Evolutionary conservation across 2,888 invertebrate genomes (phyloP).

Genomic region (Panzeria rudis): DNA sequence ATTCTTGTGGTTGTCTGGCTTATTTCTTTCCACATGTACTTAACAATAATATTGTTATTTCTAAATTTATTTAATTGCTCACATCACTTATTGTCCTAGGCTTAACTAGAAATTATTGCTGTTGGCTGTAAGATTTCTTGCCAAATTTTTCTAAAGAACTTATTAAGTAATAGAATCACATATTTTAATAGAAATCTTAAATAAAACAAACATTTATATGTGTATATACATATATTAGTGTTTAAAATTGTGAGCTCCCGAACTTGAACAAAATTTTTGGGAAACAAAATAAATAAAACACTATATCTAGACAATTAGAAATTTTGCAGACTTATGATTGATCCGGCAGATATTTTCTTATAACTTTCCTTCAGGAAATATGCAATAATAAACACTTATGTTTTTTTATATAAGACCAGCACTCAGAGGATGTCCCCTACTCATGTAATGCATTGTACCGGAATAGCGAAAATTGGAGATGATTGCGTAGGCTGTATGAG

Average conservation of each 20-base stretch:
- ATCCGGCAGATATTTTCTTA: too few relatives aligned
- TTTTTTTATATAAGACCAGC: too few relatives aligned
- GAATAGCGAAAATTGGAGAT: too few relatives aligned
- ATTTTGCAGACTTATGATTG: too few relatives aligned
- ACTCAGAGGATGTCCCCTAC: too few relatives aligned
- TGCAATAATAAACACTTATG: too few relatives aligned
- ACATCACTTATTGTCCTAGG: slow-evolving; percentile 37
- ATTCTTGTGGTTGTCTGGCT: slow-evolving; percentile 53
- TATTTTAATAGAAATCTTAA: neutral
- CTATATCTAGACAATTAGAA: too few relatives aligned
- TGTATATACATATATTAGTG: neutral
- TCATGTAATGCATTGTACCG: too few relatives aligned
- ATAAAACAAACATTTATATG: neutral
- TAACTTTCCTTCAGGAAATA: too few relatives aligned
- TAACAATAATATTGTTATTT: slow-evolving; percentile 51
- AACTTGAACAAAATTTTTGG: too few relatives aligned
- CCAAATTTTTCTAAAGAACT: slow-evolving; percentile 27
- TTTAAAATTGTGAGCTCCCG: neutral
- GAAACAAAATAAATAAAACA: too few relatives aligned
- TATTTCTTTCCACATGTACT: slow-evolving; percentile 60
- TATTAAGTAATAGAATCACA: neutral
- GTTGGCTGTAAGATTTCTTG: slow-evolving; percentile 37
- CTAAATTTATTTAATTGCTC: slow-evolving; percentile 60
- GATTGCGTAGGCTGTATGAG: too few relatives aligned
- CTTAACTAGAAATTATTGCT: slow-evolving; percentile 10